phyloP scores from a whole-genome alignment of 2,888 invertebrate genomes.

The Xanthorhoe spadicearia region DNA sequence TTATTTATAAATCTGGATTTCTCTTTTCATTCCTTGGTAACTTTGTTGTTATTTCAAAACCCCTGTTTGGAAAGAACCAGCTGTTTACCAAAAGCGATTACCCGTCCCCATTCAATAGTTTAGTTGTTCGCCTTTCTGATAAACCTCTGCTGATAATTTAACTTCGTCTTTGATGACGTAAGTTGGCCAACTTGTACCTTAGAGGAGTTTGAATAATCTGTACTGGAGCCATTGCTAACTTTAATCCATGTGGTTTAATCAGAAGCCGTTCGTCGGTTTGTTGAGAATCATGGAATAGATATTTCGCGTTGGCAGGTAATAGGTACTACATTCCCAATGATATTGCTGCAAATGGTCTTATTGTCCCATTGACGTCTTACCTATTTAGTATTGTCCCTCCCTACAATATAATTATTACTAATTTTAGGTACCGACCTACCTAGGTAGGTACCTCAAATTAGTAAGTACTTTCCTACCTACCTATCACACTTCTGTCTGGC shows the following conservation, averaged over 20 bases:
- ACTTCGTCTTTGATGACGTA: constrained; percentile 35
- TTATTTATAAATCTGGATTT: no score
- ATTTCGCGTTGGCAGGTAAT: background rate
- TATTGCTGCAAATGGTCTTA: background rate
- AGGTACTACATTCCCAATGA: background rate
- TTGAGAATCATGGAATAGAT: constrained; percentile 9
- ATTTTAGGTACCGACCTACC: no score
- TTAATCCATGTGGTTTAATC: constrained; percentile 32
- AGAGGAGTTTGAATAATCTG: constrained; percentile 34
- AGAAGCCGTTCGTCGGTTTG: constrained; percentile 10
- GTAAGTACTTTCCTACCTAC: background rate
- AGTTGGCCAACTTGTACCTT: constrained; percentile 32
- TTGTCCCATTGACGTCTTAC: no score
- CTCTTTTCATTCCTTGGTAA: no score
- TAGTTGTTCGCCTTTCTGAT: constrained; percentile 35
- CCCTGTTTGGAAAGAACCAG: background rate
- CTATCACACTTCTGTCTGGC: background rate
- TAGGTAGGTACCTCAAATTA: background rate
- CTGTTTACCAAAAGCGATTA: background rate
- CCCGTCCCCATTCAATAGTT: constrained; percentile 33
- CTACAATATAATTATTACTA: no score
- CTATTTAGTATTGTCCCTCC: no score
- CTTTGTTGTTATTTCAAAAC: no score
- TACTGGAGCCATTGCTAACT: constrained; percentile 28
- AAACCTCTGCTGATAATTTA: constrained; percentile 37